These are phyloP conservation scores for Jordanella pulchra DNA, from an alignment of 2,797 vertebrate genomes.

Conservation along the genomic window DNA sequence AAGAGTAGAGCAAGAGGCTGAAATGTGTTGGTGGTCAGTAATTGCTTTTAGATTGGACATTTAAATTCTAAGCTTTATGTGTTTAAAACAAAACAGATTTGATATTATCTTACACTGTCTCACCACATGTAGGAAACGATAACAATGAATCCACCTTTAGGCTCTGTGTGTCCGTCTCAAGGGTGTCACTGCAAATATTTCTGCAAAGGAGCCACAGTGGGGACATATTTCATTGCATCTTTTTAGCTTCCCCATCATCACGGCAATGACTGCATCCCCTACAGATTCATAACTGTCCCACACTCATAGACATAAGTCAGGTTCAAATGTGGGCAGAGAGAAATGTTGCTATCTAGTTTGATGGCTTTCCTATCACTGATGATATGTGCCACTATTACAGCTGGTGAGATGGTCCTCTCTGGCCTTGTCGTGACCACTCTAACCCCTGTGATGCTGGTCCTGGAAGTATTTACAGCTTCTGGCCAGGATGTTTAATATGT, in stretches of 20 bases:
- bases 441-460: conserved; percentile 45
- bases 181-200: conserved; percentile 53
- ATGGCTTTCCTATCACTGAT: conserved; percentile 63
- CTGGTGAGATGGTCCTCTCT: conserved; percentile 44
- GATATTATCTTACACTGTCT: conserved; percentile 17
- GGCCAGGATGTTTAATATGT: not conserved
- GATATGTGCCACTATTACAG: conserved; percentile 66
- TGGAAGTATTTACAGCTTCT: conserved; percentile 35
- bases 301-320: conserved; percentile 52
- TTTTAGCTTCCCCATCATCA: conserved; percentile 56
- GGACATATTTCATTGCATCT: conserved; percentile 63
- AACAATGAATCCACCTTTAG: conserved; percentile 2
- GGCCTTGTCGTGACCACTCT: conserved; percentile 56
- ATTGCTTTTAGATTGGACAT: conserved; percentile 49
- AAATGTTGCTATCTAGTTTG: conserved; percentile 66
- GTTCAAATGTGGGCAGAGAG: conserved; percentile 62
- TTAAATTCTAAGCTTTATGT: conserved; percentile 30
- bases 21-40: conserved; percentile 48
- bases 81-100: conserved; percentile 32
- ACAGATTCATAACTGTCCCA: conserved; percentile 64
- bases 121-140: conserved; percentile 5
- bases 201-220: conserved; percentile 42
- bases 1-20: conserved; percentile 39
- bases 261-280: conserved; percentile 57
- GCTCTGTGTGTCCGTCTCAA: conserved; percentile 53